phyloP scores from a whole-genome alignment of 2,113 vertebrate genomes.

The Meles meles region DNA sequence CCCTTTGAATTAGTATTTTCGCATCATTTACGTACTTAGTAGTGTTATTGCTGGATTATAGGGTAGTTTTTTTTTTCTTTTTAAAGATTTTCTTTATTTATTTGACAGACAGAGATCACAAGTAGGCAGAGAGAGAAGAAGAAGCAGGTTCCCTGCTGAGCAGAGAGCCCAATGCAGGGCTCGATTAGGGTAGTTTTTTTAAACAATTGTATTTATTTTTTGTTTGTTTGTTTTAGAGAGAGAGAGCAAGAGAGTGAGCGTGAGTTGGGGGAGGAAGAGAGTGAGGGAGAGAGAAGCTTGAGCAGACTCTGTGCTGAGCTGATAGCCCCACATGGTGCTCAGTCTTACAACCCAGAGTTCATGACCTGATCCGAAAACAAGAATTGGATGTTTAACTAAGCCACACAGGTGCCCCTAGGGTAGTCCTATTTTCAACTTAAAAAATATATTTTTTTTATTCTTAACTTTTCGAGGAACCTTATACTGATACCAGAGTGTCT shows the following conservation, averaged over 20 bases:
- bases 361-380: not conserved
- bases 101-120: too few relatives aligned
- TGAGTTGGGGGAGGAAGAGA: not conserved
- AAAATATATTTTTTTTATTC: not conserved
- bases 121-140: too few relatives aligned
- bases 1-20: not conserved
- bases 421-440: not conserved
- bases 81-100: too few relatives aligned
- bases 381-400: not conserved
- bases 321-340: not conserved
- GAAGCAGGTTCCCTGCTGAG: too few relatives aligned
- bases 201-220: not conserved
- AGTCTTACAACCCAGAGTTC: not conserved
- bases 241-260: not conserved
- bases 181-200: not conserved
- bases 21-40: not conserved
- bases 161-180: too few relatives aligned
- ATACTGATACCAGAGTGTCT: not conserved
- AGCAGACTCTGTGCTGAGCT: not conserved
- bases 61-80: not conserved
- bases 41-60: not conserved
- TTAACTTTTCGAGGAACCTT: not conserved
- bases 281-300: not conserved
- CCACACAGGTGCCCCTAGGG: not conserved
- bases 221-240: not conserved